Evolutionary conservation across 2,113 vertebrate species (phyloP), one percentile per base, ranked within the genome.

Genomic region (Actenoides lindsayi): DNA sequence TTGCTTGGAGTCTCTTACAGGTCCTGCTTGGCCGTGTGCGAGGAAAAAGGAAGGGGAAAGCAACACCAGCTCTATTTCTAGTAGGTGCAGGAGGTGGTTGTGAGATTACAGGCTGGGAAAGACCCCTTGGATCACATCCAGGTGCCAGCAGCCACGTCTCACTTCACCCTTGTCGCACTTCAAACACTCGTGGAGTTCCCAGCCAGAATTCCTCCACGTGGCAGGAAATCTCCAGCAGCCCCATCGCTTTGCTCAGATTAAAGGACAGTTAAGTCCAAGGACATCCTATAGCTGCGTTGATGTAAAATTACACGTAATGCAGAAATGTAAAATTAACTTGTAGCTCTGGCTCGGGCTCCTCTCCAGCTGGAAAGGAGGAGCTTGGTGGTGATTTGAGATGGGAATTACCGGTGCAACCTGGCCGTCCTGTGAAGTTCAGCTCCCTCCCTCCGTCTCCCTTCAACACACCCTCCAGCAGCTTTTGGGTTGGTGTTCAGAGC

Each of bases 361-460:
- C n/a, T 93, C 74, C 90, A 41, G 70, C 82, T 80, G 67, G 63
- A 33, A 85, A 57, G 74, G 73, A 86, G 84, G 74, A 93, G 88
- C 41, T 57, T 10, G 27, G 53, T 17, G 16, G 18, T 6, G 6
- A 5, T 14, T 2, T 10, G 69, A 78, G 56, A 18, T 12, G 64
- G 60, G 68, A 78, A 39, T 50, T 59, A 1, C 28, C 60, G 30
- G 1, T 19, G 44, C 67, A 83, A 1, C 57, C 63, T 70, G 77
- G 28, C 56, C 50, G 46, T n/a, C 50, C 64, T 27, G 14, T 51
- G 60, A 27, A 63, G 35, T 44, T 50, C 56, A 48, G 69, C 67
- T 78, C 69, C 25, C 53, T 3, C 25, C 39, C 41, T 80, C 71
- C 31, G 33, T 14, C 62, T 77, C 44, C 24, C 60, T 65, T 54